Evolutionary conservation across 2,113 vertebrate species (phyloP).

Genomic region (Xiphias gladius): DNA sequence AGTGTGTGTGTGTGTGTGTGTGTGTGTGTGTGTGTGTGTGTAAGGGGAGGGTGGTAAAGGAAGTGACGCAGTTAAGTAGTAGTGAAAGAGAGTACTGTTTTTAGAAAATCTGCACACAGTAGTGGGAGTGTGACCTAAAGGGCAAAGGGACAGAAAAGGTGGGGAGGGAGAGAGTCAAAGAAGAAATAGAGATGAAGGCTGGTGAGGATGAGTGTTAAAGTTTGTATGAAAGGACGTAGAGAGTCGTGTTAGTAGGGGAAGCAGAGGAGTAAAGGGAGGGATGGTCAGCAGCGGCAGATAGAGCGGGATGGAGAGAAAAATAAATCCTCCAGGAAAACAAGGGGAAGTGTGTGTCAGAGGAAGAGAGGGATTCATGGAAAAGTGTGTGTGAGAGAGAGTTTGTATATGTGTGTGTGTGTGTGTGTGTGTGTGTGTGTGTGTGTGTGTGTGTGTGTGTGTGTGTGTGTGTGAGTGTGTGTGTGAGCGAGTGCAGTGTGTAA

Average conservation of each 20-base stretch:
- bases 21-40: conserved; percentile 27
- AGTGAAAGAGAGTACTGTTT: conserved; percentile 81
- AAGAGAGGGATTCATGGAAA: conserved; percentile 63
- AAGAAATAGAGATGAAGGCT: conserved; percentile 38
- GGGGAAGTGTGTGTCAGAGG: conserved; percentile 41
- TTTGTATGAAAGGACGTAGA: background rate
- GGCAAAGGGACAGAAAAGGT: conserved; percentile 30
- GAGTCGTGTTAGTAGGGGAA: background rate
- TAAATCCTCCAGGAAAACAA: conserved; percentile 36
- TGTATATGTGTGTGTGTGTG: conserved; percentile 5
- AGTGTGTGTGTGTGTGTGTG: conserved; percentile 2
- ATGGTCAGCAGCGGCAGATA: conserved; percentile 7
- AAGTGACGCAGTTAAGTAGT: conserved; percentile 66
- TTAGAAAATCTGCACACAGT: conserved; percentile 63
- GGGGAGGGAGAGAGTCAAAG: background rate
- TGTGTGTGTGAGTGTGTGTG: background rate
- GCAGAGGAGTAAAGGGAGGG: conserved; percentile 1
- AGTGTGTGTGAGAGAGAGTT: background rate
- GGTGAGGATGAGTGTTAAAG: background rate
- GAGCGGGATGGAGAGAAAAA: conserved; percentile 28
- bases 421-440: background rate
- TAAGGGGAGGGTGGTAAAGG: conserved; percentile 49
- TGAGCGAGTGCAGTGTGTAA: conserved; percentile 42
- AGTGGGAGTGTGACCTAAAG: conserved; percentile 48
- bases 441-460: conserved; percentile 6